These are phyloP conservation scores for Drosophila tropicalis DNA, from an alignment of 1,140 invertebrate species.

Conservation along the genomic window DNA sequence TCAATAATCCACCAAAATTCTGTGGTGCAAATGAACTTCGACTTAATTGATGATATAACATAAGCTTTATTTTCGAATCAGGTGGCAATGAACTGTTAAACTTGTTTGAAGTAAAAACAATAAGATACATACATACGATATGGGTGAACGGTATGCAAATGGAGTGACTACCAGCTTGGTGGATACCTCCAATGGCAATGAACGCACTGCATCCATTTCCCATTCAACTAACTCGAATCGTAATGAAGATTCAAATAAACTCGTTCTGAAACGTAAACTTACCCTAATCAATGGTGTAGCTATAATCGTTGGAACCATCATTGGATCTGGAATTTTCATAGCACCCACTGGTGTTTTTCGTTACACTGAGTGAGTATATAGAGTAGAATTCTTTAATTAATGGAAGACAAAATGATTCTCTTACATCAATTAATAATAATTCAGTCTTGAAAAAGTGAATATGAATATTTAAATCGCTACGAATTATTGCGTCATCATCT, in stretches of 20 bases:
- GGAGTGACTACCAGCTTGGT: conserved; percentile 70
- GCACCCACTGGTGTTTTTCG: conserved; percentile 89
- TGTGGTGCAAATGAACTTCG: neutral
- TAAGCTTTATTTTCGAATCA: neutral
- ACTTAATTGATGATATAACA: neutral
- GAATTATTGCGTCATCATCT: conserved; percentile 67
- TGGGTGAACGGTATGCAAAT: conserved; percentile 78
- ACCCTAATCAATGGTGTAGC: conserved; percentile 93
- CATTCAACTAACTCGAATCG: neutral
- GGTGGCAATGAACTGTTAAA: conserved; percentile 4
- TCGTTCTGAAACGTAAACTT: conserved; percentile 91
- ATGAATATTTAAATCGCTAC: conserved; percentile 35
- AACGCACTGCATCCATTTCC: conserved; percentile 10
- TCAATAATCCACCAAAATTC: too few relatives aligned
- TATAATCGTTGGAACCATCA: conserved; percentile 93
- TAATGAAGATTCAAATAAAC: conserved; percentile 68
- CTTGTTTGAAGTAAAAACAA: neutral
- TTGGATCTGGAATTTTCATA: conserved; percentile 93
- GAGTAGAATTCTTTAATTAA: conserved; percentile 32
- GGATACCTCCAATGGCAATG: conserved; percentile 45
- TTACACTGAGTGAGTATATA: conserved; percentile 85
- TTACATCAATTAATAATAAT: conserved; percentile 47
- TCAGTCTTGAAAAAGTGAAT: conserved; percentile 15
- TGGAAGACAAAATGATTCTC: conserved; percentile 28
- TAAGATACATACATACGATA: conserved; percentile 22